Percentiles rank a stretch among this genome's conserved stretches.
These are phyloP conservation scores for Lepidocyrtinus sp. DNA, from an alignment of 2,888 invertebrate species.

Conservation along the genomic window DNA sequence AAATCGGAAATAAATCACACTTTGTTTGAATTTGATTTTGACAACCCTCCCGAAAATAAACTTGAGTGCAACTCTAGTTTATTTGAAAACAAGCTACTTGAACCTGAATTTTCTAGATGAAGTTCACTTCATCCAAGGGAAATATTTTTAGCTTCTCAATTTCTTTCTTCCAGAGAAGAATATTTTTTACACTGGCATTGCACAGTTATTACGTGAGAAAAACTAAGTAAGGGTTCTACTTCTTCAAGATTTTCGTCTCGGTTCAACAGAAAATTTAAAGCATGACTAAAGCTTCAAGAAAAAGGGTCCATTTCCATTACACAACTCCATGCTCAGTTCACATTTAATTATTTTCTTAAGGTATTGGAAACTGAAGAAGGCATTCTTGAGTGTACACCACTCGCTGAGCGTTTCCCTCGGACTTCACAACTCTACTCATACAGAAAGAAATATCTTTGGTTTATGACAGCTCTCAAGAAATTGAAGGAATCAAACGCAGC, in stretches of 20 bases:
- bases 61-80: not conserved
- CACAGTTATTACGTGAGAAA: constrained; percentile 9
- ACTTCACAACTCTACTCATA: constrained; percentile 19
- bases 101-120: no score
- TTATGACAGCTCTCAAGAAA: constrained; percentile 25
- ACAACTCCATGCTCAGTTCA: constrained; percentile 24
- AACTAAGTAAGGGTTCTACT: not conserved
- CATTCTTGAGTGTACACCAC: constrained; percentile 28
- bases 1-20: constrained; percentile 38
- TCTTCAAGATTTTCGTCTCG: constrained; percentile 21
- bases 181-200: no score
- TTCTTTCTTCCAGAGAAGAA: no score
- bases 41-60: constrained; percentile 9
- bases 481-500: constrained; percentile 49
- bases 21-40: constrained; percentile 21
- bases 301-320: constrained; percentile 40
- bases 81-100: not conserved
- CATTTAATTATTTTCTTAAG: constrained; percentile 42
- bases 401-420: constrained; percentile 36
- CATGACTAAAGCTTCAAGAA: constrained; percentile 48
- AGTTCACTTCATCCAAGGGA: no score
- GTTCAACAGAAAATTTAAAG: constrained; percentile 48
- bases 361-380: constrained; percentile 21
- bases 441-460: constrained; percentile 4
- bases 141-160: no score